phyloP scores from a whole-genome alignment of 2,797 vertebrate genomes.

The Vireo griseus region DNA sequence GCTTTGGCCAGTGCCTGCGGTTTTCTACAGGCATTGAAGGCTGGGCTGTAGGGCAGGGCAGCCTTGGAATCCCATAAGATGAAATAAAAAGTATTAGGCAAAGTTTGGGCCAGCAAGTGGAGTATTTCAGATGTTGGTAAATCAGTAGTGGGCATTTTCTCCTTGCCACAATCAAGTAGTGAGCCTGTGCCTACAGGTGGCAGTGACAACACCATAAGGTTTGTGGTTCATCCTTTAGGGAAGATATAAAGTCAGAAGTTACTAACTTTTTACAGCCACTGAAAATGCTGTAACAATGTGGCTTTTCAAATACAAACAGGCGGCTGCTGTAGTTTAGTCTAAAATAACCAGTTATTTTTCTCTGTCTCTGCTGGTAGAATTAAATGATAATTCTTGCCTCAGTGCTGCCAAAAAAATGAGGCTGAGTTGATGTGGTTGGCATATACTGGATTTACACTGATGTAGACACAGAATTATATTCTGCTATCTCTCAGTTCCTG shows the following conservation, averaged over 20 bases:
- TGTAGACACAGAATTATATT: background rate
- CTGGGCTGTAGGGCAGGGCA: background rate
- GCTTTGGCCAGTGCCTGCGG: background rate
- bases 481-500: background rate
- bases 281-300: background rate
- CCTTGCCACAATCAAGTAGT: background rate
- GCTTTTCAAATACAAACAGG: background rate
- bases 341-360: background rate
- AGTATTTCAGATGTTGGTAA: background rate
- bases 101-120: background rate
- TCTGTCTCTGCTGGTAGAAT: background rate
- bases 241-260: background rate
- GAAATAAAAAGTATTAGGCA: background rate
- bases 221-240: background rate
- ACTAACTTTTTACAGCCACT: background rate
- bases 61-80: background rate
- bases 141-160: background rate
- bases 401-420: background rate
- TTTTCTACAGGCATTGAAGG: background rate
- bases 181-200: background rate
- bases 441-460: background rate
- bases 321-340: background rate
- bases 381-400: background rate
- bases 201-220: background rate
- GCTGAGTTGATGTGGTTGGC: background rate